These are phyloP conservation scores for Sapayoa aenigma DNA, from an alignment of 2,113 vertebrate genomes.

Conservation along the genomic window DNA sequence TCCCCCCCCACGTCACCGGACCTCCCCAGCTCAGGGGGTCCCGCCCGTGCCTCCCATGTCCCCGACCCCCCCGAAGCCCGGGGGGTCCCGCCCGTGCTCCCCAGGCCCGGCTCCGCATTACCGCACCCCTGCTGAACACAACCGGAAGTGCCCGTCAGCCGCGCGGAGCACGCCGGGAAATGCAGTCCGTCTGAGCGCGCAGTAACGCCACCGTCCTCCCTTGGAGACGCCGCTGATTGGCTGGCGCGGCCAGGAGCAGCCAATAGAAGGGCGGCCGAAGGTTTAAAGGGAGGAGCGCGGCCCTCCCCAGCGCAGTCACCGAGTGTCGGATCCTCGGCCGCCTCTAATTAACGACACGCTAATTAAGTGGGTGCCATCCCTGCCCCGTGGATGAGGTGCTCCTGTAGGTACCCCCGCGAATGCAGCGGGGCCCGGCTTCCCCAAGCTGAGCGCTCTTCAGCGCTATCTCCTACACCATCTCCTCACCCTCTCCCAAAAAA, in stretches of 20 bases:
- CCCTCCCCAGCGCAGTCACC: not conserved
- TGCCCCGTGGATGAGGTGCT: accelerated
- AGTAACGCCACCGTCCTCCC: accelerated
- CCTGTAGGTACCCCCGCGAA: accelerated
- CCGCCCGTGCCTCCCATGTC: too few relatives aligned
- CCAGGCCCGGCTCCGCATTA: accelerated
- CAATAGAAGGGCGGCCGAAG: not conserved
- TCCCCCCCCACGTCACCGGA: too few relatives aligned
- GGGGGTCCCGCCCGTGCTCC: too few relatives aligned
- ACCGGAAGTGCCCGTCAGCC: accelerated
- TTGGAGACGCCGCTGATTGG: not conserved
- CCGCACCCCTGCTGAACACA: not conserved
- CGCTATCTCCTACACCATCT: not conserved
- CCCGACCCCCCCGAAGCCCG: too few relatives aligned
- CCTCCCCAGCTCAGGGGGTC: too few relatives aligned
- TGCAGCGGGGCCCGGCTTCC: not conserved
- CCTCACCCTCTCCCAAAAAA: conserved; percentile 4
- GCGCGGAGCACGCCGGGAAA: not conserved
- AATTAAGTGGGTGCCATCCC: not conserved
- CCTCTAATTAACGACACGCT: not conserved
- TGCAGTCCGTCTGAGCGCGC: accelerated
- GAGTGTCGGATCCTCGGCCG: not conserved
- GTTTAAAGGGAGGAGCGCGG: not conserved
- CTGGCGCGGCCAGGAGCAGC: accelerated
- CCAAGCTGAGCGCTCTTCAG: not conserved